Evolutionary conservation across 2,888 invertebrate species (phyloP).

Genomic region (Sarcophaga subvicina): DNA sequence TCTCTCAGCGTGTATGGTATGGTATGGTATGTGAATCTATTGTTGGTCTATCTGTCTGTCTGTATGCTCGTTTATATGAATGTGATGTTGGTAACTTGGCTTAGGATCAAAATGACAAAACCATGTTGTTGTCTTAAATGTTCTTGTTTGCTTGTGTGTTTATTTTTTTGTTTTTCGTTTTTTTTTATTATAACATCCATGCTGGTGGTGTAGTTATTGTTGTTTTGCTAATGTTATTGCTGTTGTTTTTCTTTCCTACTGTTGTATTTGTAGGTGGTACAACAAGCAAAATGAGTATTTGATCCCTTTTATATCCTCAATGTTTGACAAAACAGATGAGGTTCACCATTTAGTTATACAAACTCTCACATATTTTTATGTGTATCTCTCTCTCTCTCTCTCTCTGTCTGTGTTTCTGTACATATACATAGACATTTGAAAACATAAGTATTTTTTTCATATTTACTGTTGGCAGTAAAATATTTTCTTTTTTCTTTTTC

Average conservation of each 20-base stretch:
- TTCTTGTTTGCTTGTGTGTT: conserved; percentile 73
- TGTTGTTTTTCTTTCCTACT: conserved; percentile 15
- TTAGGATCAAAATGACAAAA: conserved; percentile 72
- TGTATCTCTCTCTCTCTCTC: not conserved
- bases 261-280: conserved; percentile 55
- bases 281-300: conserved; percentile 73
- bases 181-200: not conserved
- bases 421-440: not conserved
- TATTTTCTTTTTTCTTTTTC: conserved; percentile 1
- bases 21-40: conserved; percentile 15
- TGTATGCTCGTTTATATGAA: conserved; percentile 1
- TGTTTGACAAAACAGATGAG: conserved; percentile 74
- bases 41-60: not conserved
- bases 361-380: not conserved
- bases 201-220: conserved; percentile 40
- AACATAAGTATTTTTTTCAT: not conserved
- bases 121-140: conserved; percentile 74
- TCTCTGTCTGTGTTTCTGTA: not conserved
- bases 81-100: conserved; percentile 56
- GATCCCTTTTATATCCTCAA: conserved; percentile 74
- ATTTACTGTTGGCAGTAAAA: not conserved
- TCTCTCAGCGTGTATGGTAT: conserved; percentile 27
- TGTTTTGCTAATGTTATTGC: conserved; percentile 19
- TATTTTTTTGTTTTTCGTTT: conserved; percentile 26
- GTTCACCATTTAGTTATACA: conserved; percentile 58